These are phyloP conservation scores for Nephila pilipes DNA, from an alignment of 1,140 invertebrate species.

Conservation along the genomic window DNA sequence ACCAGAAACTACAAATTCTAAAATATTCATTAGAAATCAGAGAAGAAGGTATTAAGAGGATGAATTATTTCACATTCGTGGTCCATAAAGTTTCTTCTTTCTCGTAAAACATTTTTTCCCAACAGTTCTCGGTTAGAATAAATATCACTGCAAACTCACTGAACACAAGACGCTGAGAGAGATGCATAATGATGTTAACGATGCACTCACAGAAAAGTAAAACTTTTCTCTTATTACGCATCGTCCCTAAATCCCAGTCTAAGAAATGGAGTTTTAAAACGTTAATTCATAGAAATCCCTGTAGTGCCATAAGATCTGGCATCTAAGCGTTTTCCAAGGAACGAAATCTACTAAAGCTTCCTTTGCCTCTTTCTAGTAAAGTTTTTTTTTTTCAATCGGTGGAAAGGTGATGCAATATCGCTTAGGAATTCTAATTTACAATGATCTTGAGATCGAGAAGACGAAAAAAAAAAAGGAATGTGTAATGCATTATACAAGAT, in stretches of 20 bases:
- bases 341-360: background rate
- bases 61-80: too few species aligned
- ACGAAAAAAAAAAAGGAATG: background rate
- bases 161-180: too few species aligned
- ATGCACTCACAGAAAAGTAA: background rate
- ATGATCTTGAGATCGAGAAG: background rate
- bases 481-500: background rate
- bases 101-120: too few species aligned
- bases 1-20: too few species aligned
- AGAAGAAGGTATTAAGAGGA: too few species aligned
- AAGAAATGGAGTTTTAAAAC: slow-evolving; percentile 3
- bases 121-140: too few species aligned
- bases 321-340: background rate
- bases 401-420: slow-evolving; percentile 23
- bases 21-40: too few species aligned
- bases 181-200: too few species aligned
- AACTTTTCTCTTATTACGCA: background rate
- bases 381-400: background rate
- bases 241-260: background rate
- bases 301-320: background rate
- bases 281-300: slow-evolving; percentile 27
- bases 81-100: too few species aligned
- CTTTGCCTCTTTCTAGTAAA: background rate
- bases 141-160: too few species aligned
- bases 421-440: slow-evolving; percentile 16